Percentiles rank a stretch among this genome's conserved stretches.
These are phyloP conservation scores for Drosophila stalkeri DNA, from an alignment of 2,888 invertebrate genomes.

Conservation along the genomic window DNA sequence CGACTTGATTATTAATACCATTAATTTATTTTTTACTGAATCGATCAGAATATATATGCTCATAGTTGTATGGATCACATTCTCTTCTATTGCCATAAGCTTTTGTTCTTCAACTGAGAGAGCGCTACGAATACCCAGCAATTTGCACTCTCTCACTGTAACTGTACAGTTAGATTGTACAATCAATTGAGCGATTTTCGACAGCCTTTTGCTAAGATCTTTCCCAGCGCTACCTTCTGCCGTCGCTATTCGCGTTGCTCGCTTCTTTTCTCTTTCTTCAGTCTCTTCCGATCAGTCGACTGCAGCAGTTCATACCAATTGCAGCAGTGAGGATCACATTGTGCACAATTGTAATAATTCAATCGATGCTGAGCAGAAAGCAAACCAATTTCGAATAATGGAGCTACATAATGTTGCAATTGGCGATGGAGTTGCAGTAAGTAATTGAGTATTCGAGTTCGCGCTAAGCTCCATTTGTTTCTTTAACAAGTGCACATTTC, in stretches of 20 bases:
- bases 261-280: slow-evolving; percentile 43
- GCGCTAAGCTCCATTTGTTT: neutral
- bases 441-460: slow-evolving; percentile 19
- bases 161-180: slow-evolving; percentile 32
- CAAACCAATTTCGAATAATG: slow-evolving; percentile 40
- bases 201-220: slow-evolving; percentile 49
- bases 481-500: neutral
- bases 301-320: slow-evolving; percentile 25
- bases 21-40: slow-evolving; percentile 3
- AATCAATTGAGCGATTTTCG: slow-evolving; percentile 58
- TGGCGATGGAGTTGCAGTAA: slow-evolving; percentile 47
- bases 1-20: neutral
- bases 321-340: slow-evolving; percentile 24
- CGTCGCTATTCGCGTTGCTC: slow-evolving; percentile 9
- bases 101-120: slow-evolving; percentile 30
- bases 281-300: slow-evolving; percentile 45
- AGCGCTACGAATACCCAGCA: neutral
- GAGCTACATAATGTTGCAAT: slow-evolving; percentile 60
- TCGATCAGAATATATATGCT: slow-evolving; percentile 1
- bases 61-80: neutral
- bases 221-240: slow-evolving; percentile 20
- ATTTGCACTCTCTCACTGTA: slow-evolving; percentile 21
- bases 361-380: slow-evolving; percentile 31
- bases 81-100: slow-evolving; percentile 24
- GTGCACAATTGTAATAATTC: slow-evolving; percentile 22